These are phyloP conservation scores for Hedya salicella DNA, from an alignment of 2,888 invertebrate species.

Conservation along the genomic window DNA sequence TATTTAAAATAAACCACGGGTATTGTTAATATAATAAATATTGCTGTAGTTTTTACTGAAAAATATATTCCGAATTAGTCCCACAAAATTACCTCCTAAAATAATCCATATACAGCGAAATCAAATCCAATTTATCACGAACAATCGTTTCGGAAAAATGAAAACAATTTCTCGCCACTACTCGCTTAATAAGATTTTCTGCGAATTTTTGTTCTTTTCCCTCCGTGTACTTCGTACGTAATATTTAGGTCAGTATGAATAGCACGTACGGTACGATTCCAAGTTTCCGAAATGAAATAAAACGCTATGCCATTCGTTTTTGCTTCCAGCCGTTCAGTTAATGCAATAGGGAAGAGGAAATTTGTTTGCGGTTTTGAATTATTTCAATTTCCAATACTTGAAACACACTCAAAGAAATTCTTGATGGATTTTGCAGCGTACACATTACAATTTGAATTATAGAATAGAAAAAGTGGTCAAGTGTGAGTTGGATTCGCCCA, in stretches of 20 bases:
- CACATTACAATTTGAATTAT: not conserved
- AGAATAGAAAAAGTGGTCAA: not conserved
- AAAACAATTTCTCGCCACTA: constrained; percentile 37
- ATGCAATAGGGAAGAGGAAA: constrained; percentile 25
- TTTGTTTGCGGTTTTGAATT: constrained; percentile 21
- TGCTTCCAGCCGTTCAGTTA: constrained; percentile 25
- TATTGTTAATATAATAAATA: no score
- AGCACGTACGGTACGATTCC: constrained; percentile 58
- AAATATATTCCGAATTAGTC: not conserved
- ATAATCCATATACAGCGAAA: constrained; percentile 9
- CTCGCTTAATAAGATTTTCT: constrained; percentile 35
- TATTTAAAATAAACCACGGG: no score
- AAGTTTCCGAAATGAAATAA: constrained; percentile 65
- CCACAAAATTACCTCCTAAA: not conserved
- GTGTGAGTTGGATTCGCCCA: no score
- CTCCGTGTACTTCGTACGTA: constrained; percentile 45
- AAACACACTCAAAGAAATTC: not conserved
- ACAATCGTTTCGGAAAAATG: constrained; percentile 36
- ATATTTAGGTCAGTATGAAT: constrained; percentile 66
- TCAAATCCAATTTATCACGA: constrained; percentile 27
- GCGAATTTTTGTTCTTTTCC: constrained; percentile 35
- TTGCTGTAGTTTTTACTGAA: not conserved
- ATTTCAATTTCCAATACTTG: constrained; percentile 4
- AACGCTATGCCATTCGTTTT: constrained; percentile 45
- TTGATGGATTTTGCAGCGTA: not conserved